Percentiles rank a stretch among this genome's conserved stretches.
phyloP scores from a whole-genome alignment of 2,888 invertebrate genomes.

The Hydriomena furcata region DNA sequence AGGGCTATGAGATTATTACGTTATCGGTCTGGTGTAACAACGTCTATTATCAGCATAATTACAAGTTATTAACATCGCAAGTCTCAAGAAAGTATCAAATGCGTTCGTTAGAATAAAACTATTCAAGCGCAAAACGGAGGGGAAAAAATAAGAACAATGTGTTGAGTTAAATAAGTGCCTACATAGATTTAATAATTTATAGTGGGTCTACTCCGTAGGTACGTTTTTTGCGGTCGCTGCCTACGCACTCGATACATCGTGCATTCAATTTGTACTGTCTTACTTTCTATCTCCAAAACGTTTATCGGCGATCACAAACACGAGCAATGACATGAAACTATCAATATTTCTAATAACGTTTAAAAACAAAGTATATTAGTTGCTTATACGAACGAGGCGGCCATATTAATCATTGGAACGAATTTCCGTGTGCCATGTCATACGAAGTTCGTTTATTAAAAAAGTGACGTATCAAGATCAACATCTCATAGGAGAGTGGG shows the following conservation, averaged over 20 bases:
- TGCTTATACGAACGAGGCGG: slow-evolving; percentile 70
- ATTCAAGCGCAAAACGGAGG: slow-evolving; percentile 37
- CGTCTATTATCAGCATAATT: slow-evolving; percentile 63
- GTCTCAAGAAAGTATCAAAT: slow-evolving; percentile 31
- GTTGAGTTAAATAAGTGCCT: slow-evolving; percentile 27
- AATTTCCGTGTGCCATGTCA: slow-evolving; percentile 82
- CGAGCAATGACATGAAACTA: slow-evolving; percentile 81
- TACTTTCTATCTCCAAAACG: slow-evolving; percentile 75
- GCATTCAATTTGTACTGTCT: slow-evolving; percentile 70
- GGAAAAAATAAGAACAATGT: slow-evolving; percentile 30
- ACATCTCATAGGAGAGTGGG: slow-evolving; percentile 74
- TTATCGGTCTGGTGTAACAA: slow-evolving; percentile 51
- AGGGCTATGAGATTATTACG: slow-evolving; percentile 72
- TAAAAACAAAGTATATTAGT: slow-evolving; percentile 80
- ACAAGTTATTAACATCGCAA: slow-evolving; percentile 36
- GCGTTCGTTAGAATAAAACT: slow-evolving; percentile 27
- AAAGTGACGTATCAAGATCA: slow-evolving; percentile 84
- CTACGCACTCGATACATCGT: slow-evolving; percentile 59
- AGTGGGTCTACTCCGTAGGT: slow-evolving; percentile 49
- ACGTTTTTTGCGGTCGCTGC: slow-evolving; percentile 60
- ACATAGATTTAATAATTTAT: slow-evolving; percentile 50
- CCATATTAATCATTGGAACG: slow-evolving; percentile 82
- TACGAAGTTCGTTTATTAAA: slow-evolving; percentile 83
- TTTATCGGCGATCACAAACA: slow-evolving; percentile 79
- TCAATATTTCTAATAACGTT: slow-evolving; percentile 83